These are phyloP conservation scores for Andricus quercusramuli DNA, from an alignment of 2,888 invertebrate species.

Conservation along the genomic window DNA sequence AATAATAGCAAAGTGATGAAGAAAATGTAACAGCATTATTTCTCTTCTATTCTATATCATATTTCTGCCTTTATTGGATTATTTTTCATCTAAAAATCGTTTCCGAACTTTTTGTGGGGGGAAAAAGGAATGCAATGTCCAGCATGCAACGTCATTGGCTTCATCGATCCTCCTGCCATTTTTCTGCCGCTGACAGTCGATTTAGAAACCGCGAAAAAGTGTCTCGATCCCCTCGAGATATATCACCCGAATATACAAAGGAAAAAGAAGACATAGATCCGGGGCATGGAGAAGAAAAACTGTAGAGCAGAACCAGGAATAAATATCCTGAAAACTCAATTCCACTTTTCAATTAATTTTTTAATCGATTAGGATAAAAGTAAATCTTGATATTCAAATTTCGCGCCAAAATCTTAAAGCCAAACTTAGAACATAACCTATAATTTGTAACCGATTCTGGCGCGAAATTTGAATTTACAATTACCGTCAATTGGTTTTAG, in stretches of 20 bases:
- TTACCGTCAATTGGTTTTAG: not conserved
- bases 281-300: constrained; percentile 11
- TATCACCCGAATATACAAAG: constrained; percentile 15
- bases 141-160: constrained; percentile 13
- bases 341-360: not conserved
- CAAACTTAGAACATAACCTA: not conserved
- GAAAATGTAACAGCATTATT: too few species aligned
- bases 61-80: not conserved
- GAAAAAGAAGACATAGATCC: not conserved
- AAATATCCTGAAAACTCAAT: not conserved
- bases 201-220: constrained; percentile 38
- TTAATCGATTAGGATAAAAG: not conserved
- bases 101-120: not conserved
- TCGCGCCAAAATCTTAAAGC: not conserved
- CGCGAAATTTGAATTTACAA: not conserved
- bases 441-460: not conserved
- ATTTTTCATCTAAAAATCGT: not conserved
- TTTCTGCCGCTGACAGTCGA: constrained; percentile 37
- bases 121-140: constrained; percentile 1
- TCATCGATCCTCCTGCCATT: constrained; percentile 34
- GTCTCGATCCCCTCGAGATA: constrained; percentile 36
- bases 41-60: not conserved
- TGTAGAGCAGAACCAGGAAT: not conserved
- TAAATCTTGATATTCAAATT: not conserved
- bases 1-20: too few species aligned